A percentile compares a stretch with the other conserved stretches of the same genome.
Evolutionary conservation across 2,113 vertebrate genomes (phyloP).

Genomic region (Pygoscelis adeliae): DNA sequence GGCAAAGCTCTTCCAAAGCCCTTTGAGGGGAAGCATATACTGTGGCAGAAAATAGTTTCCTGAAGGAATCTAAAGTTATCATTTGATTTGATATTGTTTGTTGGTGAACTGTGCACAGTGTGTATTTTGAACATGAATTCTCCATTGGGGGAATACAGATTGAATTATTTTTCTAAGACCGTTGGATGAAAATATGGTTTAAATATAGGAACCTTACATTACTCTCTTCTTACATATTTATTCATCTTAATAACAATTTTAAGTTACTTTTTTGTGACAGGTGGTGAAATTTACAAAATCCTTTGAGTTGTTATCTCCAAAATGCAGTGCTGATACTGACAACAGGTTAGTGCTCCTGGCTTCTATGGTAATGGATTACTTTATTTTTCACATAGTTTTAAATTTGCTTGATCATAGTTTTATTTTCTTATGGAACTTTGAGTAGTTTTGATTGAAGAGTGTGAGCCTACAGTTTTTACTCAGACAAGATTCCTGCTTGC

Average conservation of each 20-base stretch:
- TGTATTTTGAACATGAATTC: not conserved
- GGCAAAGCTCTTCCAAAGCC: not conserved
- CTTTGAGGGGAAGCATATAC: not conserved
- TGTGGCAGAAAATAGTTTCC: not conserved
- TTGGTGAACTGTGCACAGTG: not conserved
- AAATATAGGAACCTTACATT: not conserved
- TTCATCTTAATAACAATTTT: not conserved
- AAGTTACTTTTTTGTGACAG: conserved; percentile 71
- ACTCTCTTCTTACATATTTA: not conserved
- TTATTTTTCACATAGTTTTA: not conserved
- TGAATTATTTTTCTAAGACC: not conserved
- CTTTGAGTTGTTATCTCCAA: conserved; percentile 97
- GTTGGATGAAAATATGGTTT: not conserved
- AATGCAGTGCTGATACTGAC: conserved; percentile 94
- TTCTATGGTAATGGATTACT: not conserved
- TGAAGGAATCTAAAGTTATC: not conserved
- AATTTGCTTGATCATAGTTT: not conserved
- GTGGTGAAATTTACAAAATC: conserved; percentile 99
- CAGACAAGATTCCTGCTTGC: not conserved
- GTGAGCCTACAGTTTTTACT: not conserved
- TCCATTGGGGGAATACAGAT: not conserved
- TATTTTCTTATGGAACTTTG: not conserved
- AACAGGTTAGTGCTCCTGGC: conserved; percentile 82
- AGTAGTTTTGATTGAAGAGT: not conserved
- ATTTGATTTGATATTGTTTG: not conserved